phyloP scores from a whole-genome alignment of 2,113 vertebrate genomes.

The Ranitomeya imitator region DNA sequence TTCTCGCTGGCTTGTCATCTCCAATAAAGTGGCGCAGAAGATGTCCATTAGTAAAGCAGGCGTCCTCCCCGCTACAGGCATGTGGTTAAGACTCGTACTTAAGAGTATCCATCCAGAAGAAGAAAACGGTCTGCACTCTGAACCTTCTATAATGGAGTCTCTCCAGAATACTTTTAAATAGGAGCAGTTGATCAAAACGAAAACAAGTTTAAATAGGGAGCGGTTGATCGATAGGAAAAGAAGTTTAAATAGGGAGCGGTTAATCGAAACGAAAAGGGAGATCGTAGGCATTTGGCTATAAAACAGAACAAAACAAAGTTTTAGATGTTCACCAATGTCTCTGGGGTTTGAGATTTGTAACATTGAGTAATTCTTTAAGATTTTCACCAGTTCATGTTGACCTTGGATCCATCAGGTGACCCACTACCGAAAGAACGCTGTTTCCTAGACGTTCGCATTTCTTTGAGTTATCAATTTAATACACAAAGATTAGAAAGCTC shows the following conservation, averaged over 20 bases:
- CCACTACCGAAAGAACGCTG: background rate
- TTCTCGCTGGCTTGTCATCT: slow-evolving; percentile 32
- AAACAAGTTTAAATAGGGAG: background rate
- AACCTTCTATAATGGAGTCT: background rate
- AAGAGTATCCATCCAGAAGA: slow-evolving; percentile 27
- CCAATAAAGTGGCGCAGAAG: slow-evolving; percentile 3
- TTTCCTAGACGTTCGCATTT: background rate
- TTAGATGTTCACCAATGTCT: background rate
- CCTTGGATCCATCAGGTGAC: background rate
- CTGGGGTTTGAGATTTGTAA: background rate
- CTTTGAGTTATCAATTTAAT: background rate
- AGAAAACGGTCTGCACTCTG: background rate
- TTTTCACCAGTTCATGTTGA: background rate
- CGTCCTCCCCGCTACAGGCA: background rate
- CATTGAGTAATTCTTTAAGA: background rate
- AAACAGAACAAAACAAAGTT: background rate
- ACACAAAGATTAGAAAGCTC: slow-evolving; percentile 2
- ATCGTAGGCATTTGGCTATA: background rate
- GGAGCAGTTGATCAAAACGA: background rate
- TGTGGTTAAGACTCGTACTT: slow-evolving; percentile 21
- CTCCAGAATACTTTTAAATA: background rate
- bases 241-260: background rate
- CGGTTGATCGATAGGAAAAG: background rate
- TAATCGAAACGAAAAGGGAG: background rate
- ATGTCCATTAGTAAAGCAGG: slow-evolving; percentile 16